Base-by-base conservation (phyloP, 2,797 vertebrate species). In the Hephaestus fuliginosus region DNA sequence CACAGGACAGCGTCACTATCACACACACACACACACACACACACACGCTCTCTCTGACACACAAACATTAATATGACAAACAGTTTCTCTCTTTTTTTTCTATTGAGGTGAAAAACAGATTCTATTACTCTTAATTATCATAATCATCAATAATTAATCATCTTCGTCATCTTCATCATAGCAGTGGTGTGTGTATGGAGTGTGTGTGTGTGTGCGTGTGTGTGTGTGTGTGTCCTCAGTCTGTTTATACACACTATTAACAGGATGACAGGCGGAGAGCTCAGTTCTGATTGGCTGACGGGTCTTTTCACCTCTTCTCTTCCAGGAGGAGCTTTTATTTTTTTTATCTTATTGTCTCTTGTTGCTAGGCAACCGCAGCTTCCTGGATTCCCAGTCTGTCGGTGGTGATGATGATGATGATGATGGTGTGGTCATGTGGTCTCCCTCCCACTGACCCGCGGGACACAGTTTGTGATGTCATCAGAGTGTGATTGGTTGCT, bases 81-180 rank as follows among this genome's bases (percentile, higher is more conserved):
- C 82, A 79, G 36, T 80, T 90, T 89, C 51, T 88, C 67, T 84
- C 55, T 82, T 86, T 82, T 78, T 80, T 82, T 72, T 83, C 87
- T 86, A 83, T 68, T 82, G 78, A 90, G 91, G 86, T 93, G 92
- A 93, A 93, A 94, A 94, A 92, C 89, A 90, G 83, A 91, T 71
- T 91, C 88, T 90, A 86, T 89, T 85, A 89, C 73, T 91, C 86
- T 86, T 91, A 85, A 85, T 88, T 73, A 74, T 89, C 69, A 75
- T 80, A 74, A 77, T 88, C 75, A 66, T 81, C 49, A 25, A 75
- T 85, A 65, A 41, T 52, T 87, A 48, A 63, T 85, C 73, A 36
- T 89, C 76, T 78, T 76, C 75, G 36, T 87, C 76, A 55, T 89
- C 80, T 53, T 88, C 75, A 48, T 88, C 82, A n/a, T 85, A 83